phyloP scores from a whole-genome alignment of 2,113 vertebrate genomes.

The Oncorhynchus kisutch region DNA sequence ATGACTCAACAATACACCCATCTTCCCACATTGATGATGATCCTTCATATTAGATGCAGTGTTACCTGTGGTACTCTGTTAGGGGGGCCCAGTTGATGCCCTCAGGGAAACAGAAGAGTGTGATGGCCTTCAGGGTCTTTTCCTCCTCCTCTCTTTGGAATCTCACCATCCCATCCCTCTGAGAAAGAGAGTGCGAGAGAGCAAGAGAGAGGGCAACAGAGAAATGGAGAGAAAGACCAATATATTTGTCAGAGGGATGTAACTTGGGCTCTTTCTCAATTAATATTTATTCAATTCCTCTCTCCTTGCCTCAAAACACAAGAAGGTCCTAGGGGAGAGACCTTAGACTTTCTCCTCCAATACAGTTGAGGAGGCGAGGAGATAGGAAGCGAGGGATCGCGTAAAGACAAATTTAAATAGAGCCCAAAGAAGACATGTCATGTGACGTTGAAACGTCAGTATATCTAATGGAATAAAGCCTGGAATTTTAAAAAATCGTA shows the following conservation, averaged over 20 bases:
- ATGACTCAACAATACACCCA: neutral
- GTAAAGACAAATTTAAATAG: no score
- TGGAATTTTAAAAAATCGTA: no score
- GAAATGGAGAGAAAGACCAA: neutral
- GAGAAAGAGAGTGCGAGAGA: constrained; percentile 21
- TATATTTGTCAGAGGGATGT: neutral
- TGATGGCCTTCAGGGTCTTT: constrained; percentile 85
- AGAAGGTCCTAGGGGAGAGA: no score
- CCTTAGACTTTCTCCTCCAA: no score
- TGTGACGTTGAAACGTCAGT: no score
- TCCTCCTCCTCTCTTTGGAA: constrained; percentile 93
- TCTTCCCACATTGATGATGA: neutral
- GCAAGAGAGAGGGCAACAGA: neutral
- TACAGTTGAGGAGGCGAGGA: no score
- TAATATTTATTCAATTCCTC: neutral
- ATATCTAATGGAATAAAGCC: no score
- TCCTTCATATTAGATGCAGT: neutral
- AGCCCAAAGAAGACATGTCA: no score
- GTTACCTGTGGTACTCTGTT: constrained; percentile 86
- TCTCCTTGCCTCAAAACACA: no score
- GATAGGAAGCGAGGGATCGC: no score
- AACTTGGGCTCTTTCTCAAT: no score
- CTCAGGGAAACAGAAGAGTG: constrained; percentile 93
- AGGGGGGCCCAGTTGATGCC: constrained; percentile 86
- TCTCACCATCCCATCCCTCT: constrained; percentile 86